phyloP scores from a whole-genome alignment of 1,140 invertebrate species.

The Lanistes nyassanus region DNA sequence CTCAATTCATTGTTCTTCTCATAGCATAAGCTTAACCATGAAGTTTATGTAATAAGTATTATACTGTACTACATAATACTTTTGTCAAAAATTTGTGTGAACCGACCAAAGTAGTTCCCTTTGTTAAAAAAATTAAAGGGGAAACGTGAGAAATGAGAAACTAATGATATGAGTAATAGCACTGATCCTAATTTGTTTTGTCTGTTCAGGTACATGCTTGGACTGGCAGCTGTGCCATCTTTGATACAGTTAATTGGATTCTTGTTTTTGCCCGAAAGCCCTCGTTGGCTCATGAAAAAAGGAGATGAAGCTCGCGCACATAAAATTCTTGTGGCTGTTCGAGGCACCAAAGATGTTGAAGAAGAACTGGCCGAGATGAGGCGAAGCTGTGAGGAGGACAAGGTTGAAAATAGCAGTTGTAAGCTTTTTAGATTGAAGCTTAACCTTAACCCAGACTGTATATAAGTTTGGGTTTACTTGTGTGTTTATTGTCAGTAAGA shows the following conservation, averaged over 20 bases:
- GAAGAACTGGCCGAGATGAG: constrained; percentile 48
- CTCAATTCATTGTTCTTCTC: neutral
- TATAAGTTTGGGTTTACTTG: neutral
- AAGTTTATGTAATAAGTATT: no score
- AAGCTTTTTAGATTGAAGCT: constrained; percentile 1
- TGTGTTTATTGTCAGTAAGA: no score
- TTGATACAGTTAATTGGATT: constrained; percentile 59
- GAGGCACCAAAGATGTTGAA: constrained; percentile 48
- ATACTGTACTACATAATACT: no score
- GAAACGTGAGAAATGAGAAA: no score
- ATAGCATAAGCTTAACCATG: neutral
- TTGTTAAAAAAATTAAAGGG: no score
- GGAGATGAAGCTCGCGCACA: constrained; percentile 44
- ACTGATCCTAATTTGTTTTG: neutral
- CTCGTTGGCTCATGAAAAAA: constrained; percentile 58
- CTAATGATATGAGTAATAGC: neutral
- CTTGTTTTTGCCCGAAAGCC: constrained; percentile 58
- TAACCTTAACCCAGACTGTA: neutral
- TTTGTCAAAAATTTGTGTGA: no score
- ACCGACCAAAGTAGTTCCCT: no score
- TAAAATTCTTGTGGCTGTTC: constrained; percentile 43
- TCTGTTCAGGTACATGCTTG: constrained; percentile 57
- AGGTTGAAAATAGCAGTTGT: constrained; percentile 14
- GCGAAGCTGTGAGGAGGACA: constrained; percentile 21
- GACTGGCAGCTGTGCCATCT: constrained; percentile 54